Conservation (phyloP, 2,888 invertebrate species). For the Dascillus cervinus region DNA sequence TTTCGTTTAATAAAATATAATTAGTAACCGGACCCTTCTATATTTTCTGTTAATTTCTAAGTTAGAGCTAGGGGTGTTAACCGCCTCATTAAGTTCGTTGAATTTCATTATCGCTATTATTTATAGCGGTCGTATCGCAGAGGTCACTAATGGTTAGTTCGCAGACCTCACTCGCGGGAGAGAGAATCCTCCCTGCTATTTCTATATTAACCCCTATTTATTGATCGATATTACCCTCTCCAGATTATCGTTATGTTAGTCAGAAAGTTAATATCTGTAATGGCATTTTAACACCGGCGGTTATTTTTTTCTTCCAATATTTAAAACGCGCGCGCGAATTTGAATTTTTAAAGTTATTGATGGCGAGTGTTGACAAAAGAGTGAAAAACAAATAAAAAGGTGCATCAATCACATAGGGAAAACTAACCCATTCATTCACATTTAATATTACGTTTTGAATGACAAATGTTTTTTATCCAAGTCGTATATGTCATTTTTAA, state of each 20-base stretch:
- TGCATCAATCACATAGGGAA: constrained; percentile 13
- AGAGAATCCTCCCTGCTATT: too few species aligned
- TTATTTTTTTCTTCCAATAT: too few species aligned
- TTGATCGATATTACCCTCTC: constrained; percentile 1
- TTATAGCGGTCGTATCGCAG: constrained; percentile 7
- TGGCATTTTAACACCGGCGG: too few species aligned
- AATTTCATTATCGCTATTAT: constrained; percentile 11
- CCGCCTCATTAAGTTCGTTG: constrained; percentile 11
- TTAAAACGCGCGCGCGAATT: too few species aligned
- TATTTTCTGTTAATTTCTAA: constrained; percentile 2
- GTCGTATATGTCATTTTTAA: too few species aligned
- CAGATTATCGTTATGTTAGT: too few species aligned
- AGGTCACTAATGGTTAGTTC: background rate
- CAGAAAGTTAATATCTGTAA: too few species aligned
- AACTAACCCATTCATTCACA: constrained; percentile 5
- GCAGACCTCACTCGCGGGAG: background rate
- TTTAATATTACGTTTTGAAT: constrained; percentile 15
- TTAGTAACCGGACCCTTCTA: too few species aligned
- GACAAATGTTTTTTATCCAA: constrained; percentile 13
- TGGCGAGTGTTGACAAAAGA: too few species aligned
- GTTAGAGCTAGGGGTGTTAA: constrained; percentile 8
- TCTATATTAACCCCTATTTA: background rate
- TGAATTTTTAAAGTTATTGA: too few species aligned
- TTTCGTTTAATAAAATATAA: too few species aligned
- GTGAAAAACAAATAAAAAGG: constrained; percentile 15